These are phyloP conservation scores for Crossocerus cetratus DNA, from an alignment of 2,888 invertebrate genomes.

Conservation along the genomic window DNA sequence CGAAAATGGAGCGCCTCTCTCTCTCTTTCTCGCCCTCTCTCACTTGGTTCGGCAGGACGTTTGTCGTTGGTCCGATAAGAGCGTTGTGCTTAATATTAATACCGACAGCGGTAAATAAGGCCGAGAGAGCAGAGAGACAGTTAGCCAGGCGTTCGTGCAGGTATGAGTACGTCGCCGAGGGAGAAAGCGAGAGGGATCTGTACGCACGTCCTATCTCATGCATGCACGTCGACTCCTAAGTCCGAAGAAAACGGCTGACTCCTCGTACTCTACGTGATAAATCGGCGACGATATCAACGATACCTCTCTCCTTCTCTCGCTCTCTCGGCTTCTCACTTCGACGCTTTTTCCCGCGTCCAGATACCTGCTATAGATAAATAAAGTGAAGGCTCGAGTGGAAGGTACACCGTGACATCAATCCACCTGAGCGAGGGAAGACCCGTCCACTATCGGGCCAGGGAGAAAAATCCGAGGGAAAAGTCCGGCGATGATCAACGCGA, in stretches of 20 bases:
- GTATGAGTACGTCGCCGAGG: not conserved
- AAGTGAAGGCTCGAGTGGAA: slow-evolving; percentile 4
- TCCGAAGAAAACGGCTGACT: slow-evolving; percentile 3
- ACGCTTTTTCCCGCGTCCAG: slow-evolving; percentile 13
- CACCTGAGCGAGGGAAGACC: too few species aligned
- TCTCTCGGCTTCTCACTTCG: not conserved
- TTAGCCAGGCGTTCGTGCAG: not conserved
- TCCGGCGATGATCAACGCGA: too few species aligned
- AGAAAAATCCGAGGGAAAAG: too few species aligned
- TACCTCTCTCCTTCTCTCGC: not conserved
- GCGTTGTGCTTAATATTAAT: not conserved
- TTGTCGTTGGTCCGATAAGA: not conserved
- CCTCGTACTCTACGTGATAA: slow-evolving; percentile 10
- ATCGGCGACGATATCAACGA: slow-evolving; percentile 13
- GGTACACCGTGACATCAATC: too few species aligned
- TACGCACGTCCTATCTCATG: not conserved
- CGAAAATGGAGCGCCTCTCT: not conserved
- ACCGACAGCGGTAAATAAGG: not conserved
- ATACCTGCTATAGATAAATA: slow-evolving; percentile 19
- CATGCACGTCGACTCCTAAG: not conserved
- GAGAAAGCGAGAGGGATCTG: too few species aligned
- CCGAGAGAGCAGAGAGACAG: not conserved
- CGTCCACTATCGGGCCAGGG: too few species aligned
- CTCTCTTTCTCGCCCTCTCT: slow-evolving; percentile 5
- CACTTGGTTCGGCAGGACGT: not conserved